Evolutionary conservation across 2,888 invertebrate species (phyloP).

Genomic region (Antitype chi): DNA sequence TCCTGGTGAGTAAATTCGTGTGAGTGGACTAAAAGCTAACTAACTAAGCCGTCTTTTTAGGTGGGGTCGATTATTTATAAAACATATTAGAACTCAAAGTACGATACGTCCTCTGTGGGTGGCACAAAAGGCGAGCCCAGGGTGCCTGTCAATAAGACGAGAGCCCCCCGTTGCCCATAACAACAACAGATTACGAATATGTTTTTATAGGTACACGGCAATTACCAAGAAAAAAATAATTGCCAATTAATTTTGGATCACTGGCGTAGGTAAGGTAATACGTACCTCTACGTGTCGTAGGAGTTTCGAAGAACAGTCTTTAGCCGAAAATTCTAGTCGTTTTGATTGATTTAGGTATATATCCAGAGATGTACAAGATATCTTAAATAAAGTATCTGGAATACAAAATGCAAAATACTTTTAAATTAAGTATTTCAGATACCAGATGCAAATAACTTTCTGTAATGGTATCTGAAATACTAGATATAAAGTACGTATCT

Average conservation of each 20-base stretch:
- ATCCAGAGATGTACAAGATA: too few species aligned
- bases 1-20: too few species aligned
- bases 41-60: too few species aligned
- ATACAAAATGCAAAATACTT: too few species aligned
- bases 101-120: background rate
- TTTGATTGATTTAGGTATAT: background rate
- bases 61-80: background rate
- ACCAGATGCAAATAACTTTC: too few species aligned
- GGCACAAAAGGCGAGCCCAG: background rate
- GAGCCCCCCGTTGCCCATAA: background rate
- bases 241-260: slow-evolving; percentile 1
- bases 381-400: too few species aligned
- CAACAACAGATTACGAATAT: background rate
- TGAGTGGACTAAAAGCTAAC: too few species aligned
- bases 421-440: too few species aligned
- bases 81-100: background rate
- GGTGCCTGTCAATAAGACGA: background rate
- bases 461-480: too few species aligned
- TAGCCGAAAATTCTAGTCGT: background rate
- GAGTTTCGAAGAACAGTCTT: background rate
- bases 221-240: background rate
- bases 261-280: background rate
- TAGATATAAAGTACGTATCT: too few species aligned
- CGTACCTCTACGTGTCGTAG: background rate
- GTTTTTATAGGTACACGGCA: background rate